Evolutionary conservation across 2,797 vertebrate species (phyloP).

Genomic region (Manis pentadactyla): DNA sequence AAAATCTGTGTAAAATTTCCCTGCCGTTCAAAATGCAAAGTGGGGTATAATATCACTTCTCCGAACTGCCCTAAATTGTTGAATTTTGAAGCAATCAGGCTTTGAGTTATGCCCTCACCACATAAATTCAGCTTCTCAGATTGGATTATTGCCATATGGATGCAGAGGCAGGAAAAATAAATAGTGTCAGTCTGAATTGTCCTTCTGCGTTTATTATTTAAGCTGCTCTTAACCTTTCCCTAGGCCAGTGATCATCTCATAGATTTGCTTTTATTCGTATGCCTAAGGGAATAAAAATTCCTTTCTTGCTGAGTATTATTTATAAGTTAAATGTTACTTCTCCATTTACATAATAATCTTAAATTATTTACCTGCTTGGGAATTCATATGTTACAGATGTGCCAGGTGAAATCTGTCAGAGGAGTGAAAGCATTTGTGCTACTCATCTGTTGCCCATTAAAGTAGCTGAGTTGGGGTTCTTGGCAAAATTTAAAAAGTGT

Average conservation of each 20-base stretch:
- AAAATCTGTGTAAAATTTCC: constrained; percentile 80
- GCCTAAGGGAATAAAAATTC: constrained; percentile 64
- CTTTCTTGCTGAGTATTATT: constrained; percentile 70
- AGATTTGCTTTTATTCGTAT: constrained; percentile 73
- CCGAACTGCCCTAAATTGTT: constrained; percentile 80
- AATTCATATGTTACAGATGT: constrained; percentile 3
- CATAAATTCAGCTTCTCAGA: constrained; percentile 75
- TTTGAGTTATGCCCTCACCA: constrained; percentile 80
- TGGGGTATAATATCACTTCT: constrained; percentile 73
- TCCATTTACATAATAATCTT: constrained; percentile 65
- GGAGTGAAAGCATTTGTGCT: background rate
- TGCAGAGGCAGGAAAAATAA: constrained; percentile 79
- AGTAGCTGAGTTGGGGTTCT: background rate
- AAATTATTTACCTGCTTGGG: constrained; percentile 77
- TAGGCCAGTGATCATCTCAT: constrained; percentile 77
- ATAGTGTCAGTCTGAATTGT: constrained; percentile 81
- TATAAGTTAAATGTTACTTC: constrained; percentile 74
- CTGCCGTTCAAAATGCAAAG: constrained; percentile 77
- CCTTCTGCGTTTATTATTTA: constrained; percentile 83
- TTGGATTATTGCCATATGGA: constrained; percentile 78
- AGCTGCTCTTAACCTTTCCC: constrained; percentile 79
- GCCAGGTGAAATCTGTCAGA: constrained; percentile 56
- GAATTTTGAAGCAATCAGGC: constrained; percentile 74
- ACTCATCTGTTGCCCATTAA: background rate
- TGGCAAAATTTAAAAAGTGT: background rate